Evolutionary conservation across 2,888 invertebrate genomes (phyloP).

Genomic region (Cosmopolites sordidus): DNA sequence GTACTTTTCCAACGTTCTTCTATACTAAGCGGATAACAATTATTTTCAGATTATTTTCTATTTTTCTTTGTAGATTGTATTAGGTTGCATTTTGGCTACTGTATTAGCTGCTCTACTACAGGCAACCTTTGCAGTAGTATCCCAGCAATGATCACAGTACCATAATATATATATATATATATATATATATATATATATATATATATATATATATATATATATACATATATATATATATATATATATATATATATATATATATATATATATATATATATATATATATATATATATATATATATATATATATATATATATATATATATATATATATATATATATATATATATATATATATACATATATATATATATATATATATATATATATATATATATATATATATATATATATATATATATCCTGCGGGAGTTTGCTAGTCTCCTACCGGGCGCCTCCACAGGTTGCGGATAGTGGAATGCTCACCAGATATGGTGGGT

Average conservation of each 20-base stretch:
- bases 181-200: neutral
- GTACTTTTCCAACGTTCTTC: no score
- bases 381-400: no score
- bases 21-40: no score
- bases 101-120: conserved; percentile 36
- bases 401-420: no score
- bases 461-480: no score
- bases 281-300: neutral
- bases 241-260: neutral
- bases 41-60: conserved; percentile 2
- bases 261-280: neutral
- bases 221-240: neutral
- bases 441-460: no score
- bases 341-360: no score
- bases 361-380: no score
- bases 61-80: conserved; percentile 12
- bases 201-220: neutral
- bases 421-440: no score
- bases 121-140: conserved; percentile 28
- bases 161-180: conserved; percentile 6
- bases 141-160: conserved; percentile 24
- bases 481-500: no score
- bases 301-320: neutral
- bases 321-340: no score
- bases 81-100: conserved; percentile 28